Evolutionary conservation across 2,113 vertebrate genomes (phyloP).

Genomic region (Edolisoma coerulescens): DNA sequence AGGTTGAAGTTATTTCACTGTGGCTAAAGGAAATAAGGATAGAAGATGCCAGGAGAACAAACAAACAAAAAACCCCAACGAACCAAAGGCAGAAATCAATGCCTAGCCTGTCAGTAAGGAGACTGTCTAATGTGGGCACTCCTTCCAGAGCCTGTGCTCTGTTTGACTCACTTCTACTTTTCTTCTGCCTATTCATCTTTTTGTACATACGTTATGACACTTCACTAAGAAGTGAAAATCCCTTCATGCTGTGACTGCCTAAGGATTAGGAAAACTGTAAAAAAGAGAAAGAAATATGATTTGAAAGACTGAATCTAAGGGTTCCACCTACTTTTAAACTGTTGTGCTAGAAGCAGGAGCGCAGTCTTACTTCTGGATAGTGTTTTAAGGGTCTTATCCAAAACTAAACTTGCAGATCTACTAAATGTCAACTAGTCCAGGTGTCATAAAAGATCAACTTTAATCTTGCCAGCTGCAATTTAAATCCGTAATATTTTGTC

Average conservation of each 20-base stretch:
- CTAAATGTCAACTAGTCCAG: not conserved
- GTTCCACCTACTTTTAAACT: not conserved
- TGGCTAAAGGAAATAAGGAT: not conserved
- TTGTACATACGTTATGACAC: not conserved
- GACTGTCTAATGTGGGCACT: not conserved
- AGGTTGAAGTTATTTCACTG: not conserved
- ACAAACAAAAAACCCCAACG: not conserved
- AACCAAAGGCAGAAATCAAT: not conserved
- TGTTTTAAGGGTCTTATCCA: not conserved
- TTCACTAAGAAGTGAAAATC: not conserved
- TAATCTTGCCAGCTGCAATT: not conserved
- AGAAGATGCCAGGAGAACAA: not conserved
- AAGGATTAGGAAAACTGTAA: not conserved
- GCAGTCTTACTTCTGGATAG: not conserved
- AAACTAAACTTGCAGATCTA: not conserved
- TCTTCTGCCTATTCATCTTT: not conserved
- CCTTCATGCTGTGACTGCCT: not conserved
- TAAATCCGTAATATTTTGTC: not conserved
- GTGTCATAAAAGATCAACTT: not conserved
- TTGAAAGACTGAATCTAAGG: not conserved
- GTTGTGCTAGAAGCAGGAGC: not conserved
- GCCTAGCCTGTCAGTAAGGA: not conserved
- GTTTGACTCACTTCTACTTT: not conserved
- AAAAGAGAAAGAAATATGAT: not conserved
- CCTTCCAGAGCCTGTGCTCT: not conserved